A percentile compares a stretch with the other conserved stretches of the same genome.
These are phyloP conservation scores for Neofelis nebulosa DNA, from an alignment of 2,113 vertebrate genomes.

Conservation along the genomic window DNA sequence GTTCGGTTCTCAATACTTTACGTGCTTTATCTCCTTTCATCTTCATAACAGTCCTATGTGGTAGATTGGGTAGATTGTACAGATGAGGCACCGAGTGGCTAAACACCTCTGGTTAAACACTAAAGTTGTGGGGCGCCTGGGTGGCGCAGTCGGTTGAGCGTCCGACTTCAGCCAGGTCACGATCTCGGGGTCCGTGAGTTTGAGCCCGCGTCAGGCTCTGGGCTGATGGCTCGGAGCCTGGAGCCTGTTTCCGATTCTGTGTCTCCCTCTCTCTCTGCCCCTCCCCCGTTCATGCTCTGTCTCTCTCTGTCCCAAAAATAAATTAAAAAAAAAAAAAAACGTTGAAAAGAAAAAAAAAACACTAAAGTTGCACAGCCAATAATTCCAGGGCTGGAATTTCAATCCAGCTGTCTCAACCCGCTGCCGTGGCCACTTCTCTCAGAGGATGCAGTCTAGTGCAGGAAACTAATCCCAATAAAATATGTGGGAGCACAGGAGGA, in stretches of 20 bases:
- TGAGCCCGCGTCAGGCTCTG: no score
- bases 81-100: background rate
- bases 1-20: background rate
- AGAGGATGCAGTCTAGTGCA: background rate
- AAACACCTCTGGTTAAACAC: background rate
- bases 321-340: no score
- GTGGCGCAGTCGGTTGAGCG: no score
- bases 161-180: no score
- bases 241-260: no score
- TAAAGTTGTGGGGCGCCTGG: no score
- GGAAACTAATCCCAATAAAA: background rate
- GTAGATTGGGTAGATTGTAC: background rate
- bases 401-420: background rate
- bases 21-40: background rate
- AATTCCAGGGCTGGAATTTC: background rate
- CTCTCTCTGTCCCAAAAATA: no score
- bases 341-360: no score
- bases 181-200: no score
- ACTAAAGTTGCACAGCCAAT: background rate
- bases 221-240: no score
- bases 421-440: background rate
- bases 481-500: background rate
- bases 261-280: no score
- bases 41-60: background rate
- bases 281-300: no score